These are phyloP conservation scores for Gracilinanus agilis DNA, from an alignment of 2,113 vertebrate genomes.

Conservation along the genomic window DNA sequence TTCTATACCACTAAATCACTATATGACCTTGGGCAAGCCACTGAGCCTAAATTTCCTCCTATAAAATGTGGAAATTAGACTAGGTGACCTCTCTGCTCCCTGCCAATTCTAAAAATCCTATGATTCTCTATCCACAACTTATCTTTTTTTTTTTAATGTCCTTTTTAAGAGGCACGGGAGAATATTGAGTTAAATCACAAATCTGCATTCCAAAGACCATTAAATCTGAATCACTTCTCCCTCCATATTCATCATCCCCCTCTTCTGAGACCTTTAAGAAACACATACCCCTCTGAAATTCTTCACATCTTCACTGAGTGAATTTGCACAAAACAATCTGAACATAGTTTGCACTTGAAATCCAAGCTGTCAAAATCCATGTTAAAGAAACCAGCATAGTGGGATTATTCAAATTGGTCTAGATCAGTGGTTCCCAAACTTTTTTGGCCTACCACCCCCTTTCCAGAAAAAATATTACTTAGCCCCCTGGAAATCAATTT, in stretches of 20 bases:
- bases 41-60: neutral
- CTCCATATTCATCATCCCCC: neutral
- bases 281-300: neutral
- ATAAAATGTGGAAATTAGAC: neutral
- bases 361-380: neutral
- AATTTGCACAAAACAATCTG: neutral
- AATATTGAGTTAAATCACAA: neutral
- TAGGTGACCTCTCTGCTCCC: neutral
- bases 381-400: conserved; percentile 4
- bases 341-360: neutral
- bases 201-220: neutral
- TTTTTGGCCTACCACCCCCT: too few relatives aligned
- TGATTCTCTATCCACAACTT: neutral
- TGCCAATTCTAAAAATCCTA: neutral
- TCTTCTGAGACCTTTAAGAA: too few relatives aligned
- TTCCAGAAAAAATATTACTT: too few relatives aligned
- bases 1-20: neutral
- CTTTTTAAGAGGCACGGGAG: neutral
- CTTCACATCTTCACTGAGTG: neutral
- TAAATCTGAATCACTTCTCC: neutral
- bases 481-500: too few relatives aligned
- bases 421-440: too few relatives aligned
- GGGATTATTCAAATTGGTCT: neutral
- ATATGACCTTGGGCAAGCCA: neutral
- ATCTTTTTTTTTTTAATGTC: neutral